Evolutionary conservation across 2,888 invertebrate species (phyloP), one percentile per base, ranked within the genome.

Genomic region (Limulus polyphemus): DNA sequence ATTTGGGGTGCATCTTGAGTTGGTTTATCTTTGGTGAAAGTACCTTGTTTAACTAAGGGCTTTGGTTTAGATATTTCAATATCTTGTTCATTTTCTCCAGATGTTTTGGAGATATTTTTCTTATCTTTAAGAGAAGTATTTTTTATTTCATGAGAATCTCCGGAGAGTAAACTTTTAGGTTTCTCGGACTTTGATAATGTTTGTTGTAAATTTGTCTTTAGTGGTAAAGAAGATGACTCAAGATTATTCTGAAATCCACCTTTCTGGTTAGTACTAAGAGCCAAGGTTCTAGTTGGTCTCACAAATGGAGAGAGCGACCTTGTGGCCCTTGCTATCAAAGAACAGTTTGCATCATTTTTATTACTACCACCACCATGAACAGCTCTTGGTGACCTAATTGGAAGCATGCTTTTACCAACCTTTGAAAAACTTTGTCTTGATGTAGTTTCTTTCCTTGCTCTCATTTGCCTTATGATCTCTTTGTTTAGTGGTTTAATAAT

Each of bases 21-120:
- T 16, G 73, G 69, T n/a, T 74, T 71, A 70, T 92, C 91, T 77
- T 92, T 93, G 0, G 90, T 89, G 74, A 94, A 94, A 0, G 94
- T 94, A 13, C 90, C 90, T 76, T 94, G 92, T 47, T 93, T 81
- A 69, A 88, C 87, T 49, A 88, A 75, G 0, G 82, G 81, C 59
- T 80, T 73, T 0, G 81, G 79, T 68, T 78, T 79, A 10, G 74
- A 61, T 13, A 57, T 55, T 50, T 64, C 65, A 12, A 14, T 11
- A 32, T 54, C 54, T 11, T 16, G 11, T 54, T 54, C 54, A 32
- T 11, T 16, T 54, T 54, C 54, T 16, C 54, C 32, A 11, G 4
- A 17, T 54, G 17, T 54, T 54, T 54, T 16, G 32, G 16, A 11
- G 54, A 14, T 54, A 16, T 16, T 32, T 54, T 54, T 52, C 13